A percentile compares a stretch with the other conserved stretches of the same genome.
phyloP scores from a whole-genome alignment of 2,888 invertebrate genomes.

The Torymus texanus region DNA sequence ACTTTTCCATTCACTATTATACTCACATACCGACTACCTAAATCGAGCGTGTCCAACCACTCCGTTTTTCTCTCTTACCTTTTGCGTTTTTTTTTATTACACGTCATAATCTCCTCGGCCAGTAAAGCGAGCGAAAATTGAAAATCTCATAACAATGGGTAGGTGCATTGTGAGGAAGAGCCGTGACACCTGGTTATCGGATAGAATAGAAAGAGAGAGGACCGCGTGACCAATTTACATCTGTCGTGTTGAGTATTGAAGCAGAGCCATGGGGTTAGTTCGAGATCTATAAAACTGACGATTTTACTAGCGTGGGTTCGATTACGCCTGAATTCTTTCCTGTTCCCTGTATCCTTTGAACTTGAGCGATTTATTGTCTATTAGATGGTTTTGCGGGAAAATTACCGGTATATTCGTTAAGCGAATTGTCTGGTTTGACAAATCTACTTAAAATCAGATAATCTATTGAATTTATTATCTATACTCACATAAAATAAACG shows the following conservation, averaged over 20 bases:
- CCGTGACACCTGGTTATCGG: conserved; percentile 37
- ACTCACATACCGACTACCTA: background rate
- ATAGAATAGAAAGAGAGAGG: background rate
- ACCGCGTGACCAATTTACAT: conserved; percentile 45
- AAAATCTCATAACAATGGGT: conserved; percentile 1
- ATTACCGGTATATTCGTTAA: background rate
- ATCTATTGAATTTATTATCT: background rate
- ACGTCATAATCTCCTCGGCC: background rate
- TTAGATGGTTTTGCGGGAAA: background rate
- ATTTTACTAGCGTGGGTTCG: conserved; percentile 26
- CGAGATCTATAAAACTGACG: conserved; percentile 36
- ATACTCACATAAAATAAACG: too few relatives aligned
- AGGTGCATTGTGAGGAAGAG: background rate
- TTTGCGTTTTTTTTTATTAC: conserved; percentile 18
- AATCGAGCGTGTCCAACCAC: conserved; percentile 38
- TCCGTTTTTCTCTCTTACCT: background rate
- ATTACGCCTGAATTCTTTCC: conserved; percentile 13
- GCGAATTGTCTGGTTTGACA: background rate
- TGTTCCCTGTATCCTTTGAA: background rate
- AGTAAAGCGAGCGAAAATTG: background rate
- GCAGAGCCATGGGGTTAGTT: background rate
- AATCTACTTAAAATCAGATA: conserved; percentile 19
- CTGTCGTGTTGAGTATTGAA: conserved; percentile 10
- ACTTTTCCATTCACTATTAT: conserved; percentile 19
- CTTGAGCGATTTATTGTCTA: too few relatives aligned